phyloP scores from a whole-genome alignment of 2,797 vertebrate species.

The Syngnathus rostellatus region DNA sequence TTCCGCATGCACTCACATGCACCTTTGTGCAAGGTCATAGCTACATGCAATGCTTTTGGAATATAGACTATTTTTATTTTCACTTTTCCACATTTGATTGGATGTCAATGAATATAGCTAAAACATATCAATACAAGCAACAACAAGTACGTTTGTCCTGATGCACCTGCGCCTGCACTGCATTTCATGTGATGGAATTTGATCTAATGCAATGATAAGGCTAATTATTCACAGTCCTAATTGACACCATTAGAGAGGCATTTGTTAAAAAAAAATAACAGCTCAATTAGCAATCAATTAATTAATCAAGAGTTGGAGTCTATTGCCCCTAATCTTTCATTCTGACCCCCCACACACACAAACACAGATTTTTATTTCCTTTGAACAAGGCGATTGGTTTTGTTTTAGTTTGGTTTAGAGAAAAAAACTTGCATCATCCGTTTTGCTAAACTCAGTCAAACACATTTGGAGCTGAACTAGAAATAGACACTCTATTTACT shows the following conservation, averaged over 20 bases:
- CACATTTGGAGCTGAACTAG: too few relatives aligned
- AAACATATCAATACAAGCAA: neutral
- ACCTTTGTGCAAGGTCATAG: neutral
- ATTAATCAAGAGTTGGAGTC: too few relatives aligned
- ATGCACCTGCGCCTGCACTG: neutral
- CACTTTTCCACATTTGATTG: neutral
- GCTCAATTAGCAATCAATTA: too few relatives aligned
- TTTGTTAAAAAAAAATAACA: too few relatives aligned
- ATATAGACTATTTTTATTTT: neutral
- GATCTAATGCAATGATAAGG: neutral
- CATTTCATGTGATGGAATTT: neutral
- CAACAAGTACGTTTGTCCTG: neutral
- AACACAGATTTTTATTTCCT: too few relatives aligned
- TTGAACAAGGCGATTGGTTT: too few relatives aligned
- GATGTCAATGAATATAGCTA: neutral
- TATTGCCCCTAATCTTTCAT: too few relatives aligned
- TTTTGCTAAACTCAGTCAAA: too few relatives aligned
- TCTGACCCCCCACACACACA: too few relatives aligned
- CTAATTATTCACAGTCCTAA: neutral
- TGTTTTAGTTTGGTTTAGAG: too few relatives aligned
- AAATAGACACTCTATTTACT: too few relatives aligned
- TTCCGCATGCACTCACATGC: neutral
- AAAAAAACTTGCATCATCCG: too few relatives aligned
- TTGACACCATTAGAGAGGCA: neutral
- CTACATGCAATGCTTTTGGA: neutral